phyloP scores from a whole-genome alignment of 2,888 invertebrate genomes.

The Stenolophus ochropezus region DNA sequence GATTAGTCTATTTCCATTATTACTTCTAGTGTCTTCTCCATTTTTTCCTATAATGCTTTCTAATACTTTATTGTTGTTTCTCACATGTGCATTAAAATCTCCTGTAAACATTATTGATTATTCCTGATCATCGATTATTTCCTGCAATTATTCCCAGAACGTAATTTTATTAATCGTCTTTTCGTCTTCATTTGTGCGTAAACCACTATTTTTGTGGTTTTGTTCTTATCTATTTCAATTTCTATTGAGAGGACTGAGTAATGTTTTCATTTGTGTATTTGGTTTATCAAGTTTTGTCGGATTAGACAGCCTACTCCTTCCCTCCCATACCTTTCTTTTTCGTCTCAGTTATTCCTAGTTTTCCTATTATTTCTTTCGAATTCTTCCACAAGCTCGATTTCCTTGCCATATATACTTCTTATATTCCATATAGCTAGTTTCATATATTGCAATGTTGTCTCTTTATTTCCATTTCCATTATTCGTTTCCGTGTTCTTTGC shows the following conservation, averaged over 20 bases:
- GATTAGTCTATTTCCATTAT: constrained; percentile 28
- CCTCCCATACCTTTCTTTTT: too few species aligned
- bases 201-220: background rate
- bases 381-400: too few species aligned
- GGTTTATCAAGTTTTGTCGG: background rate
- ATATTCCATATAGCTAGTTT: too few species aligned
- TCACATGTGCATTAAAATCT: constrained; percentile 51
- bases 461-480: too few species aligned
- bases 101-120: constrained; percentile 37
- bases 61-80: constrained; percentile 15
- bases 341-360: too few species aligned
- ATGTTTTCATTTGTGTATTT: background rate
- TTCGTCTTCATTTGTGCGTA: background rate
- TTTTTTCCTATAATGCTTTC: constrained; percentile 6
- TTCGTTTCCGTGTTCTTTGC: too few species aligned
- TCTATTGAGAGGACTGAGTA: background rate
- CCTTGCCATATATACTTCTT: too few species aligned
- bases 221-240: background rate
- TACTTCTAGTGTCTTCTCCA: constrained; percentile 29
- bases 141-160: background rate
- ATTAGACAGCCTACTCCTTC: background rate
- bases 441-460: too few species aligned
- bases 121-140: background rate
- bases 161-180: background rate
- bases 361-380: too few species aligned